Conservation (phyloP, 2,797 vertebrate genomes). For the Catharus ustulatus region DNA sequence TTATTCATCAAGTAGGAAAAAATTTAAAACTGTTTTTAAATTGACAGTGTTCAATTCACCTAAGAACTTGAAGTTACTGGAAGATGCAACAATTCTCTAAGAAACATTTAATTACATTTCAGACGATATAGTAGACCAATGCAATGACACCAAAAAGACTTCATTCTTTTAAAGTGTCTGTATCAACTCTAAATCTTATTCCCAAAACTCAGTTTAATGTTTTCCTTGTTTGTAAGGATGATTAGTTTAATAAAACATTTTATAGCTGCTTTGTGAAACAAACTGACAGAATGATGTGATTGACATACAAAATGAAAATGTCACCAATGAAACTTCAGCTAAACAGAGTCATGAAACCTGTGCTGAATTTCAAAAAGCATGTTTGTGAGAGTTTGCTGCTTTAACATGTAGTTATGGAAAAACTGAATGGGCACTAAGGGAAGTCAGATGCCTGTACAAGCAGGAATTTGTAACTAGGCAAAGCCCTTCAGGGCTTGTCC, state of each 20-base stretch:
- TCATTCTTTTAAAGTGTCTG: not conserved
- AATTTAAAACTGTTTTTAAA: not conserved
- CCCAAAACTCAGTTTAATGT: not conserved
- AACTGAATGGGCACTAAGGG: not conserved
- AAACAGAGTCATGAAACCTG: not conserved
- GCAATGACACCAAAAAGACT: not conserved
- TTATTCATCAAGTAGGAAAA: not conserved
- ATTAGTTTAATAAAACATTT: conserved; percentile 21
- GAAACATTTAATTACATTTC: not conserved
- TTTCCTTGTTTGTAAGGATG: not conserved
- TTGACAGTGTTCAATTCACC: not conserved
- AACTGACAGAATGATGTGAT: not conserved
- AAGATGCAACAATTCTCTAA: not conserved
- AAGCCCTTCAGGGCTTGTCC: not conserved
- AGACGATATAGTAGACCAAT: not conserved
- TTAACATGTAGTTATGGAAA: not conserved
- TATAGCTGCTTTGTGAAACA: not conserved
- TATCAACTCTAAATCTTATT: not conserved
- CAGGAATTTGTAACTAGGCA: not conserved
- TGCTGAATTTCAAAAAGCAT: not conserved
- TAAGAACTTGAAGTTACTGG: not conserved
- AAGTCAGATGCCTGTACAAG: not conserved
- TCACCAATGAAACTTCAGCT: not conserved
- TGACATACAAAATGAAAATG: not conserved
- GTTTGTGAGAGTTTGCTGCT: not conserved